A percentile compares a stretch with the other conserved stretches of the same genome.
Evolutionary conservation across 2,113 vertebrate species (phyloP).

Genomic region (Dasyornis broadbenti): DNA sequence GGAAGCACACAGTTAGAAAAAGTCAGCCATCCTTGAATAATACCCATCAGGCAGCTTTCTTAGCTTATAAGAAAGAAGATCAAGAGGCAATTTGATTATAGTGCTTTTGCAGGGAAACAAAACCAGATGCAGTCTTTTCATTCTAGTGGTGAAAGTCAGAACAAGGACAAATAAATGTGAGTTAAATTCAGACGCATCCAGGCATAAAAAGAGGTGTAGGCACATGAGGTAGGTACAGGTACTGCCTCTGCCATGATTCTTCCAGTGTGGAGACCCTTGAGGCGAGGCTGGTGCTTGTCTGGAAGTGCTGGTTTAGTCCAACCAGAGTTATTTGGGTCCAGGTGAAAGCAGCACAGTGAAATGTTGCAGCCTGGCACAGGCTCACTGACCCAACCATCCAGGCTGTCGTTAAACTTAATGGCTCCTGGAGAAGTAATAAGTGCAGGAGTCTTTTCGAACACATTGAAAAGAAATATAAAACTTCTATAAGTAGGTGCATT

Average conservation of each 20-base stretch:
- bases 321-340: neutral
- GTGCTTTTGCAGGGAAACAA: conserved; percentile 31
- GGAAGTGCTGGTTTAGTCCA: neutral
- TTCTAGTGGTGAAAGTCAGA: conserved; percentile 19
- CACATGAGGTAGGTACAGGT: neutral
- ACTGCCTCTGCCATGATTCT: neutral
- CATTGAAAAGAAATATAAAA: neutral
- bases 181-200: neutral
- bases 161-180: conserved; percentile 33
- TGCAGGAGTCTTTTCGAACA: neutral
- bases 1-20: conserved; percentile 15
- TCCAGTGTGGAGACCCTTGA: neutral
- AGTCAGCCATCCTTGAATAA: conserved; percentile 48
- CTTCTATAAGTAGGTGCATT: neutral
- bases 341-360: neutral
- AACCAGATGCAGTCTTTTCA: conserved; percentile 22
- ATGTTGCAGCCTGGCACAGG: neutral
- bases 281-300: neutral
- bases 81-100: conserved; percentile 39
- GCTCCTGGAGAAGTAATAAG: conserved; percentile 7
- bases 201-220: neutral
- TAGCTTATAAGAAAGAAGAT: conserved; percentile 33
- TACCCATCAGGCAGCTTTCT: conserved; percentile 44
- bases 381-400: neutral
- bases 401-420: neutral